These are phyloP conservation scores for Tetranychus cinnabarinus DNA, from an alignment of 1,140 invertebrate genomes.

Conservation along the genomic window DNA sequence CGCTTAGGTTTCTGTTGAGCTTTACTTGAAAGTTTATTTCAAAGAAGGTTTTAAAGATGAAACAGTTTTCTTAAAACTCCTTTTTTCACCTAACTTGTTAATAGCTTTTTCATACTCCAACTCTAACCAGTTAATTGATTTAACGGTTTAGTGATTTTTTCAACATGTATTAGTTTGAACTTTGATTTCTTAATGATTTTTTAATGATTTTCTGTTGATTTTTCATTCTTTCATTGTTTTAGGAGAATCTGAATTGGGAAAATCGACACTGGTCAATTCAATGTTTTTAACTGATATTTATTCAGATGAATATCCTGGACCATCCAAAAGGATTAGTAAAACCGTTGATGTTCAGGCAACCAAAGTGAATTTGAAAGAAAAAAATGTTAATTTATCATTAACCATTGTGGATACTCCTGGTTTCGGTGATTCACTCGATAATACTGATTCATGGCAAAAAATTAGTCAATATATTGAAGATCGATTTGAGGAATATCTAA, in stretches of 20 bases:
- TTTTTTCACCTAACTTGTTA: no score
- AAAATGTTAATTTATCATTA: slow-evolving; percentile 29
- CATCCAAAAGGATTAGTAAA: slow-evolving; percentile 58
- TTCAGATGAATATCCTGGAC: slow-evolving; percentile 63
- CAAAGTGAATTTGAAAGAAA: slow-evolving; percentile 54
- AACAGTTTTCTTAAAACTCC: no score
- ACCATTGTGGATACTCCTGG: slow-evolving; percentile 42
- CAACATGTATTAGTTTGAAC: no score
- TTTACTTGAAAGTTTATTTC: no score
- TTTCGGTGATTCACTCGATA: slow-evolving; percentile 40
- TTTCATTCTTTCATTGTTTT: slow-evolving; percentile 10
- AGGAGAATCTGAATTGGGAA: slow-evolving; percentile 88
- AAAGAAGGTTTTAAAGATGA: no score
- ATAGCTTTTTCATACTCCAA: no score
- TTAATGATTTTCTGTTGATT: no score
- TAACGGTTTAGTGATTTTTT: no score
- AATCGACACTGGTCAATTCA: slow-evolving; percentile 96
- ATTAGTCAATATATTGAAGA: slow-evolving; percentile 91
- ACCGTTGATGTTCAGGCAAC: slow-evolving; percentile 78
- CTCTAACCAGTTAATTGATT: no score
- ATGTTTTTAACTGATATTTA: slow-evolving; percentile 95
- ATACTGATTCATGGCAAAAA: slow-evolving; percentile 68
- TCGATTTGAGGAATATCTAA: slow-evolving; percentile 85
- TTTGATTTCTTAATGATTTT: no score
- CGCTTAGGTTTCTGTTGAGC: no score